A percentile compares a stretch with the other conserved stretches of the same genome.
Conservation (phyloP, 2,888 invertebrate genomes). For the Lucinisca nassula region DNA sequence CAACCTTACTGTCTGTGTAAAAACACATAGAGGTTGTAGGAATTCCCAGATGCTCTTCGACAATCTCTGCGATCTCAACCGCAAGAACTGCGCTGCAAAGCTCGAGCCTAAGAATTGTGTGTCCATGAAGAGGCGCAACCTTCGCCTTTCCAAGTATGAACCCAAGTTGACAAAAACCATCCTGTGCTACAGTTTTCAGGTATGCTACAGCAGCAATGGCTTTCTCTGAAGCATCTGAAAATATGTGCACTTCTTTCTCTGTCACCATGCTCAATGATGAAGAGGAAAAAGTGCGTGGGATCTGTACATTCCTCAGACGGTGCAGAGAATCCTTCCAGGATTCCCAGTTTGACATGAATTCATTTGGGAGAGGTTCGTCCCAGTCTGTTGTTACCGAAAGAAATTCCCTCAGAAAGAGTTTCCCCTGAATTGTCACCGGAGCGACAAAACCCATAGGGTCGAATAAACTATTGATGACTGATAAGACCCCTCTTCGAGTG, state of each 20-base stretch:
- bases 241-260: constrained; percentile 52
- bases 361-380: constrained; percentile 61
- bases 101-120: constrained; percentile 64
- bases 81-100: constrained; percentile 61
- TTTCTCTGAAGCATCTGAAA: constrained; percentile 72
- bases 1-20: constrained; percentile 60
- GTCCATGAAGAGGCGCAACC: constrained; percentile 18
- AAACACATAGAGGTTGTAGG: constrained; percentile 6
- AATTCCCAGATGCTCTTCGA: constrained; percentile 37
- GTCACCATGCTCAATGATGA: neutral
- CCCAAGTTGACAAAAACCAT: constrained; percentile 4
- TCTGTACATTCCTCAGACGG: constrained; percentile 20
- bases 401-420: constrained; percentile 50
- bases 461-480: constrained; percentile 58
- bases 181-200: constrained; percentile 9
- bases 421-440: constrained; percentile 62
- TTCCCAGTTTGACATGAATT: constrained; percentile 34
- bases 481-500: constrained; percentile 61
- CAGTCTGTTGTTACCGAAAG: constrained; percentile 42
- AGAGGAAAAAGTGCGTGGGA: constrained; percentile 53
- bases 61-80: constrained; percentile 39
- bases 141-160: constrained; percentile 62
- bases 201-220: constrained; percentile 73
- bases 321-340: constrained; percentile 62
- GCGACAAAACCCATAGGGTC: constrained; percentile 67